A percentile compares a stretch with the other conserved stretches of the same genome.
phyloP scores from a whole-genome alignment of 2,888 invertebrate species.

The Polymixis flavicincta region DNA sequence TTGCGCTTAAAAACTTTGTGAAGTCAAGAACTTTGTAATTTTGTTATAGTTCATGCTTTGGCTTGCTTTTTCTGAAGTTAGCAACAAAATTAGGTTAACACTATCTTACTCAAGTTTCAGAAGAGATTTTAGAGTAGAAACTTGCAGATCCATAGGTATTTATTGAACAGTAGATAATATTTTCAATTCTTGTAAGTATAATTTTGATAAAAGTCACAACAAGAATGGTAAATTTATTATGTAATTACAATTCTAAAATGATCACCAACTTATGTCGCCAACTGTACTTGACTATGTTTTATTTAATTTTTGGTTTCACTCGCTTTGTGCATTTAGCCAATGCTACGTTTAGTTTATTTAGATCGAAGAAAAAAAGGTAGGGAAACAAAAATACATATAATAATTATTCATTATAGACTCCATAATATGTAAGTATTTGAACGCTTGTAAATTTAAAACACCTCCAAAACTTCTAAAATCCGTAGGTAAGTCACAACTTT shows the following conservation, averaged over 20 bases:
- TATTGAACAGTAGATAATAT: neutral
- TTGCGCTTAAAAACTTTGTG: slow-evolving; percentile 3
- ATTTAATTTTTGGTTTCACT: too few relatives aligned
- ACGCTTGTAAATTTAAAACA: neutral
- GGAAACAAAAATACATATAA: too few relatives aligned
- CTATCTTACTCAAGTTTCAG: slow-evolving; percentile 6
- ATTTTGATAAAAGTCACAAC: neutral
- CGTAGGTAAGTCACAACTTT: neutral
- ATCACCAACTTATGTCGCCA: neutral
- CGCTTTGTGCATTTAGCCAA: too few relatives aligned
- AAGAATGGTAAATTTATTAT: too few relatives aligned
- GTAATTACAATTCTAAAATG: neutral
- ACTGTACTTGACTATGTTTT: neutral
- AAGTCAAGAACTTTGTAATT: slow-evolving; percentile 30
- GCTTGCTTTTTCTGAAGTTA: neutral
- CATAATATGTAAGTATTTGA: too few relatives aligned
- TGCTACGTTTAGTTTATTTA: too few relatives aligned
- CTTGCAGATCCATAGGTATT: neutral
- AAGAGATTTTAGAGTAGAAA: slow-evolving; percentile 1
- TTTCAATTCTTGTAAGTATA: neutral
- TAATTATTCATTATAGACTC: too few relatives aligned
- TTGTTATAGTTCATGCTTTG: slow-evolving; percentile 14
- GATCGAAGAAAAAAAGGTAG: too few relatives aligned
- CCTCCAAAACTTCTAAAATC: neutral
- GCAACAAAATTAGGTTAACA: slow-evolving; percentile 24